phyloP scores from a whole-genome alignment of 2,797 vertebrate species.

The Miichthys miiuy region DNA sequence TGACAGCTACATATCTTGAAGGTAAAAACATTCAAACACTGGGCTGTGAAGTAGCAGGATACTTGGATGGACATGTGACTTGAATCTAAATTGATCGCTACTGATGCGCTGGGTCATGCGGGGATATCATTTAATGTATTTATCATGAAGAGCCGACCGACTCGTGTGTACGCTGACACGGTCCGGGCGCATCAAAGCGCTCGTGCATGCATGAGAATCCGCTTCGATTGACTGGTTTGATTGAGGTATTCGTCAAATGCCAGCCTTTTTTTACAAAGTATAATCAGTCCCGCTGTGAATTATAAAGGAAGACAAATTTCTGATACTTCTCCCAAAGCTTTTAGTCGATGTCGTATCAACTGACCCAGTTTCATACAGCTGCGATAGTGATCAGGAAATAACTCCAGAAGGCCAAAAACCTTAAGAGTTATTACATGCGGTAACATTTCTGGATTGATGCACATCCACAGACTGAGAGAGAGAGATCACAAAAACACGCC shows the following conservation, averaged over 20 bases:
- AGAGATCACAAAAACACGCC: neutral
- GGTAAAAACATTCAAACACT: conserved; percentile 20
- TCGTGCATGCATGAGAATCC: conserved; percentile 18
- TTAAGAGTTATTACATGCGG: conserved; percentile 1
- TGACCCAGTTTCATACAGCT: conserved; percentile 50
- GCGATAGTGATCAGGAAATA: conserved; percentile 31
- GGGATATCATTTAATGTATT: conserved; percentile 7
- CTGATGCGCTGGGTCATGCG: neutral
- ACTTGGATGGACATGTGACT: neutral
- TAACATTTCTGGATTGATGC: neutral
- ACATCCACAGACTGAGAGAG: neutral
- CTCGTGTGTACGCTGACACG: neutral
- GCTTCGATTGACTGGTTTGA: conserved; percentile 40
- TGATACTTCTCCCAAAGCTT: conserved; percentile 48
- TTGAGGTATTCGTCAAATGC: conserved; percentile 56
- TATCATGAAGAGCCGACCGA: neutral
- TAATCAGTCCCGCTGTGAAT: conserved; percentile 24
- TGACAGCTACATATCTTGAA: conserved; percentile 42
- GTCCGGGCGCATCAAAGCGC: conserved; percentile 17
- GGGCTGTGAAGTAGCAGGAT: neutral
- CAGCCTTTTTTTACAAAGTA: conserved; percentile 31
- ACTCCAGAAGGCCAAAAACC: conserved; percentile 19
- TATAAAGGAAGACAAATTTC: conserved; percentile 41
- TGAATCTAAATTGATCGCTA: conserved; percentile 2
- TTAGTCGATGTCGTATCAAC: conserved; percentile 43